phyloP scores from a whole-genome alignment of 2,888 invertebrate genomes.

The Cephalotes varians region DNA sequence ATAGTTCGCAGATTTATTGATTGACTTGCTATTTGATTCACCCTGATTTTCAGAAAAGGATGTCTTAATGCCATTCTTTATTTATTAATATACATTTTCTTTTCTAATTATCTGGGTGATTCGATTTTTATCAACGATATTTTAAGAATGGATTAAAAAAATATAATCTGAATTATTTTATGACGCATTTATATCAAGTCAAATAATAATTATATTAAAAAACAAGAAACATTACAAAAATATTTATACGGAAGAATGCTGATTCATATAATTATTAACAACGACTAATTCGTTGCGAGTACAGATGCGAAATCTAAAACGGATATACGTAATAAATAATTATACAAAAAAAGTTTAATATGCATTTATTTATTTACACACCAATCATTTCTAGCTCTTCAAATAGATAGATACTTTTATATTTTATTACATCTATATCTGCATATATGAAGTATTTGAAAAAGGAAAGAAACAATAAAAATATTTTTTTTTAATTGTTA shows the following conservation, averaged over 20 bases:
- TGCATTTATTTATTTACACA: background rate
- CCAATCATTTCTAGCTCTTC: background rate
- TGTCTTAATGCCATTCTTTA: conserved; percentile 58
- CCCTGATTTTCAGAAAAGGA: conserved; percentile 40
- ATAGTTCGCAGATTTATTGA: conserved; percentile 22
- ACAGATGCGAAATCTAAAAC: conserved; percentile 38
- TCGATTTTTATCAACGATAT: conserved; percentile 49
- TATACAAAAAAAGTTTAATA: conserved; percentile 28
- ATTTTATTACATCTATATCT: background rate
- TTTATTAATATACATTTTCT: conserved; percentile 60
- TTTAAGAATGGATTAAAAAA: conserved; percentile 47
- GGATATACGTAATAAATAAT: conserved; percentile 67
- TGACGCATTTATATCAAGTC: conserved; percentile 61
- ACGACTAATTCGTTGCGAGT: conserved; percentile 66
- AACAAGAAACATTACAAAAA: conserved; percentile 46
- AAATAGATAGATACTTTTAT: background rate
- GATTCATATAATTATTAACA: conserved; percentile 65
- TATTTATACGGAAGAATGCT: conserved; percentile 58
- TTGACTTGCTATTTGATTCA: conserved; percentile 32
- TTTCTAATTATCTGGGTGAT: conserved; percentile 36
- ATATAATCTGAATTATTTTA: conserved; percentile 56
- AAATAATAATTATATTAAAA: conserved; percentile 52
- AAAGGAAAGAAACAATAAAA: background rate
- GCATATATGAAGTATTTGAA: background rate
- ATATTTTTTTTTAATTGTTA: background rate